Evolutionary conservation across 2,888 invertebrate species (phyloP).

Genomic region (Arge pagana): DNA sequence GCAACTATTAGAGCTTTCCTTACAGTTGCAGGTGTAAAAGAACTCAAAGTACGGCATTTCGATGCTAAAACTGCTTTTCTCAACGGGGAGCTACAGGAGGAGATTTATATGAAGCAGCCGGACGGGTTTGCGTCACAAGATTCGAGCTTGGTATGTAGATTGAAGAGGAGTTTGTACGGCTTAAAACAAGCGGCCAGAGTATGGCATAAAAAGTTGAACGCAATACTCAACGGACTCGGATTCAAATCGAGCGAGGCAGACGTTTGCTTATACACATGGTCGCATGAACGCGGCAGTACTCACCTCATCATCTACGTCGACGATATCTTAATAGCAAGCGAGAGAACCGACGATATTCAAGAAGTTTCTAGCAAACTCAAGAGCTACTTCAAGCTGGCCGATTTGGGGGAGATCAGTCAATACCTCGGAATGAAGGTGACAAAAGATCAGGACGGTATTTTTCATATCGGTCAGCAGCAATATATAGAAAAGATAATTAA

Average conservation of each 20-base stretch:
- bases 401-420: constrained; percentile 23
- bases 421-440: constrained; percentile 25
- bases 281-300: not conserved
- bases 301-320: constrained; percentile 26
- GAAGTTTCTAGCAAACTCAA: constrained; percentile 3
- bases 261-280: constrained; percentile 33
- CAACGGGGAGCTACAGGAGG: constrained; percentile 32
- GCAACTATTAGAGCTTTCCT: constrained; percentile 34
- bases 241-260: constrained; percentile 33
- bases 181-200: constrained; percentile 39
- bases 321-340: constrained; percentile 26
- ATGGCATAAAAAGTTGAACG: constrained; percentile 37
- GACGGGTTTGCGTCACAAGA: constrained; percentile 25
- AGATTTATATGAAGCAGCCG: constrained; percentile 34
- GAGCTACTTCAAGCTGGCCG: constrained; percentile 17
- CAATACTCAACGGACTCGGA: constrained; percentile 25
- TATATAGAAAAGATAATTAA: constrained; percentile 29
- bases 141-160: constrained; percentile 25
- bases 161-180: constrained; percentile 40
- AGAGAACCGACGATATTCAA: constrained; percentile 10
- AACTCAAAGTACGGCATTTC: constrained; percentile 28
- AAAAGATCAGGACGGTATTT: constrained; percentile 23
- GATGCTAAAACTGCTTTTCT: constrained; percentile 37
- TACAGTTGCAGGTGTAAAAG: constrained; percentile 25
- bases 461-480: constrained; percentile 23